These are phyloP conservation scores for Siniperca chuatsi DNA, from an alignment of 2,113 vertebrate species.

Conservation along the genomic window DNA sequence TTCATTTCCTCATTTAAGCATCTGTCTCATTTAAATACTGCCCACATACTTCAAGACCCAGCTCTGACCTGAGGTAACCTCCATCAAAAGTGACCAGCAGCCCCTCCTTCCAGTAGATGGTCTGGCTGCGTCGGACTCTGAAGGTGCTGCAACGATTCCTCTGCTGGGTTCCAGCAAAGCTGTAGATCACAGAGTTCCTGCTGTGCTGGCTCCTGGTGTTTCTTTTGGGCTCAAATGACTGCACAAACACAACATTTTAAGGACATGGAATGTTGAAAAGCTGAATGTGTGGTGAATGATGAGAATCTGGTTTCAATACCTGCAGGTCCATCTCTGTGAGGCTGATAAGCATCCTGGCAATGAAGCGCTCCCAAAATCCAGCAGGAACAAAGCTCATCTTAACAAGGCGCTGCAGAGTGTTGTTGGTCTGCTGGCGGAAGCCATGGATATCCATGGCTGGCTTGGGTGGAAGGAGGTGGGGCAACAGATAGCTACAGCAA, in stretches of 20 bases:
- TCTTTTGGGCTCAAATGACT: conserved; percentile 93
- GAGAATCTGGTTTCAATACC: conserved; percentile 79
- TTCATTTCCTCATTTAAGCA: neutral
- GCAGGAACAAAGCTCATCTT: conserved; percentile 99
- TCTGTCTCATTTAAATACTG: neutral
- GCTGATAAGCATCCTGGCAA: conserved; percentile 97
- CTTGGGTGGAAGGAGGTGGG: conserved; percentile 95
- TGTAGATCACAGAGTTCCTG: conserved; percentile 91
- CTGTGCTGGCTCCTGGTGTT: conserved; percentile 79
- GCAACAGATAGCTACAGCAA: conserved; percentile 91
- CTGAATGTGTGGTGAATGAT: neutral
- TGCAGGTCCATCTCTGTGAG: conserved; percentile 96
- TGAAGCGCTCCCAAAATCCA: conserved; percentile 98
- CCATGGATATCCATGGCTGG: conserved; percentile 92
- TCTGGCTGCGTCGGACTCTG: conserved; percentile 89
- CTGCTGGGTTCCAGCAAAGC: conserved; percentile 89
- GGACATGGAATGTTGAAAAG: neutral
- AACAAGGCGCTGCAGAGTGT: conserved; percentile 94
- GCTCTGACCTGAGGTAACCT: conserved; percentile 93
- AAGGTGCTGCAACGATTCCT: conserved; percentile 96
- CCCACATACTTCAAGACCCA: neutral
- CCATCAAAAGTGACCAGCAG: conserved; percentile 93
- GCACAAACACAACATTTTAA: conserved; percentile 26
- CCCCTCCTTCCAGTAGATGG: conserved; percentile 88
- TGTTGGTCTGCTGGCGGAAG: conserved; percentile 86